A percentile compares a stretch with the other conserved stretches of the same genome.
phyloP scores from a whole-genome alignment of 2,888 invertebrate genomes.

The Apotomis turbidana region DNA sequence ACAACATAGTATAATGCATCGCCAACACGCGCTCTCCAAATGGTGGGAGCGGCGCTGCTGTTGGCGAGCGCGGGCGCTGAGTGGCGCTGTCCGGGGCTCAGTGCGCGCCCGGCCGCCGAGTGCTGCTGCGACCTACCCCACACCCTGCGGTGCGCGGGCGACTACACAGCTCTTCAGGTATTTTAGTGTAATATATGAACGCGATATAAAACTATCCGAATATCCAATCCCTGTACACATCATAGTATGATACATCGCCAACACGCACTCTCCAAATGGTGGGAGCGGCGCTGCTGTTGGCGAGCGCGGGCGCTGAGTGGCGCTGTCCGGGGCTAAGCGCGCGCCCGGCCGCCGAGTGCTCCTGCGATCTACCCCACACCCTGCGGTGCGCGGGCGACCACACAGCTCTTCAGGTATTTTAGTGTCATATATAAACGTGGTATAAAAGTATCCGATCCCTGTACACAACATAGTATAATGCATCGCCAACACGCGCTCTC shows the following conservation, averaged over 20 bases:
- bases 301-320: slow-evolving; percentile 83
- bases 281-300: slow-evolving; percentile 60
- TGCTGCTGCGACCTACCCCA: slow-evolving; percentile 94
- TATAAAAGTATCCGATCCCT: too few relatives aligned
- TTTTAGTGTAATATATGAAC: background rate
- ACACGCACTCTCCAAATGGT: slow-evolving; percentile 49
- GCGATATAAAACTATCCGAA: too few relatives aligned
- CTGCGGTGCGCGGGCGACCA: slow-evolving; percentile 91
- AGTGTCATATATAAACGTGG: background rate
- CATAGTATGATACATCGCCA: too few relatives aligned
- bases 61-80: slow-evolving; percentile 69
- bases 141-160: slow-evolving; percentile 91
- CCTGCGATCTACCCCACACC: slow-evolving; percentile 93
- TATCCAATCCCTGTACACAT: too few relatives aligned
- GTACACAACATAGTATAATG: too few relatives aligned
- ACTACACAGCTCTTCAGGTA: slow-evolving; percentile 87
- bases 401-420: slow-evolving; percentile 84
- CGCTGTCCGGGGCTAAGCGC: slow-evolving; percentile 90
- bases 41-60: slow-evolving; percentile 60
- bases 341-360: slow-evolving; percentile 89
- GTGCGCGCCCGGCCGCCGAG: slow-evolving; percentile 87
- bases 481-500: too few relatives aligned
- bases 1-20: too few relatives aligned
- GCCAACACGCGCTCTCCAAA: slow-evolving; percentile 36
- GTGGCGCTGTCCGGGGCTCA: slow-evolving; percentile 91